These are phyloP conservation scores for Brachyalestes nurse DNA, from an alignment of 2,797 vertebrate species.

Conservation along the genomic window DNA sequence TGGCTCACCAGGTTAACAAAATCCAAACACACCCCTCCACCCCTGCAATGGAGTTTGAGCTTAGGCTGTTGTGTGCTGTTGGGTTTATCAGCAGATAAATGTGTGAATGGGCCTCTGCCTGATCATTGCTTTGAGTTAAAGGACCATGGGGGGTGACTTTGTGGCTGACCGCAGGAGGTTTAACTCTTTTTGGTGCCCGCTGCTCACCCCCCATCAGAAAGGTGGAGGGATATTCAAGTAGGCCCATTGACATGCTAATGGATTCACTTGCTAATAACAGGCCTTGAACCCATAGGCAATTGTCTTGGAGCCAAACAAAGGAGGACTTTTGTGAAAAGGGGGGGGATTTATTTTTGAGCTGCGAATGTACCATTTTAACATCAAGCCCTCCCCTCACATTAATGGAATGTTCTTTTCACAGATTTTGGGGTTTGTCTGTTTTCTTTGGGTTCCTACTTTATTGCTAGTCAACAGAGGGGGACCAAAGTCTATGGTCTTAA, in stretches of 20 bases:
- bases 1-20: constrained; percentile 3
- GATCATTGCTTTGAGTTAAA: constrained; percentile 34
- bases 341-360: constrained; percentile 41
- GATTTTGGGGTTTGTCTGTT: not conserved
- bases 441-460: not conserved
- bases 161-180: constrained; percentile 57
- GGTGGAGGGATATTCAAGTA: constrained; percentile 63
- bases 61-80: not conserved
- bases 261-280: constrained; percentile 68
- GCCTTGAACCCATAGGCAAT: constrained; percentile 52
- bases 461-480: too few species aligned
- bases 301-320: constrained; percentile 58
- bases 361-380: constrained; percentile 37
- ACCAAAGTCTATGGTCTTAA: not conserved
- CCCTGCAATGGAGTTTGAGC: not conserved
- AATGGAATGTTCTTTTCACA: constrained; percentile 5
- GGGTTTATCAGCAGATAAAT: constrained; percentile 6
- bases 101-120: not conserved
- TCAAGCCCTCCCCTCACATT: constrained; percentile 17
- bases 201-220: constrained; percentile 57
- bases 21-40: not conserved
- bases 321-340: constrained; percentile 33
- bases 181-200: constrained; percentile 53
- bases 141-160: constrained; percentile 49
- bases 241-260: constrained; percentile 68